Conservation (phyloP, 2,113 vertebrate species). For the Tyto alba region DNA sequence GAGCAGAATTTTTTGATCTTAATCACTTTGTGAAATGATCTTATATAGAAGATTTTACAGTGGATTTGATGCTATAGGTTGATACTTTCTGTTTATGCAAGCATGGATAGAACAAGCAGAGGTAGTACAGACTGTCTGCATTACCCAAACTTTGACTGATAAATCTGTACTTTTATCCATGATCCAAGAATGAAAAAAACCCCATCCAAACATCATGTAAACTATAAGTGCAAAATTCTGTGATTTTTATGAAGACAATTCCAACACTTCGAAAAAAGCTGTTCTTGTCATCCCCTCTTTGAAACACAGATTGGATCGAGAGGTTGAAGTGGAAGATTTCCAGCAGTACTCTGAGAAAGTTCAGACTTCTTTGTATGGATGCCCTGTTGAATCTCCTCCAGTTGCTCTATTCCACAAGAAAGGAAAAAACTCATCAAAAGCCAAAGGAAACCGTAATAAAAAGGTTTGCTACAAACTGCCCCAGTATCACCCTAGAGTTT, state of each 20-base stretch:
- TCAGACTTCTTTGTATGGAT: conserved; percentile 86
- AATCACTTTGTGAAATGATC: neutral
- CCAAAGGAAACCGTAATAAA: conserved; percentile 75
- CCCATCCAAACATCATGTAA: neutral
- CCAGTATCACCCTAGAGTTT: neutral
- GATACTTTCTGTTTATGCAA: neutral
- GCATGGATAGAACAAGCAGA: neutral
- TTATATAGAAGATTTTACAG: neutral
- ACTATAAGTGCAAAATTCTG: neutral
- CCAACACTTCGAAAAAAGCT: neutral
- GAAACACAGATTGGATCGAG: conserved; percentile 81
- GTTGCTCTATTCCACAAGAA: conserved; percentile 77
- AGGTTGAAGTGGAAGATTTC: conserved; percentile 95
- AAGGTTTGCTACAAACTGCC: conserved; percentile 78
- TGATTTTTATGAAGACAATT: neutral
- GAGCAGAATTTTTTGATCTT: neutral
- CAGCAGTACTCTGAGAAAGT: conserved; percentile 88
- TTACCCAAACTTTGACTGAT: neutral
- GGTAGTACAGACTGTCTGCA: neutral
- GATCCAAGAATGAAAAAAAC: neutral
- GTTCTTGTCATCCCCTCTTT: neutral
- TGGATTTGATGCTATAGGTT: neutral
- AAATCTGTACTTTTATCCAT: neutral
- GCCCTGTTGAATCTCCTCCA: conserved; percentile 82
- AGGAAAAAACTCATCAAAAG: conserved; percentile 73